These are phyloP conservation scores for Drosophila micromelanica DNA, from an alignment of 1,140 invertebrate species.

Conservation along the genomic window DNA sequence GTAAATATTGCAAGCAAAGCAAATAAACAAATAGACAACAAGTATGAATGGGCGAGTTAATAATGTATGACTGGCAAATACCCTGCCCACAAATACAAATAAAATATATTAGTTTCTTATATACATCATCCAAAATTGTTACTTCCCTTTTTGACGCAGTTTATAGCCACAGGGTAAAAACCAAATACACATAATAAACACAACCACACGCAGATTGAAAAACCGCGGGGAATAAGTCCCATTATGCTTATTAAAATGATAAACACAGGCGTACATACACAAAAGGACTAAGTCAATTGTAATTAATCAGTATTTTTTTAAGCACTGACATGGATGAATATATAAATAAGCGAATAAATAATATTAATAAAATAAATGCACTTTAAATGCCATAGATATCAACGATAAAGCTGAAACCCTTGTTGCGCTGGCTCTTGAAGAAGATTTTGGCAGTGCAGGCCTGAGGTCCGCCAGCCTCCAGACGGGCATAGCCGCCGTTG, in stretches of 20 bases:
- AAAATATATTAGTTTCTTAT: neutral
- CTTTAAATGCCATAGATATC: slow-evolving; percentile 84
- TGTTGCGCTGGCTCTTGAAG: slow-evolving; percentile 85
- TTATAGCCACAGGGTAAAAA: neutral
- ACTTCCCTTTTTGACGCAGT: neutral
- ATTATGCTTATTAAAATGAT: slow-evolving; percentile 38
- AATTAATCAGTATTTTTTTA: slow-evolving; percentile 21
- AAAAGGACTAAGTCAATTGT: slow-evolving; percentile 31
- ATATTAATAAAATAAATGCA: neutral
- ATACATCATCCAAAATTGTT: neutral
- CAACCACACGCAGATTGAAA: neutral
- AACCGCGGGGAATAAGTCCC: slow-evolving; percentile 15
- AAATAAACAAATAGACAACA: slow-evolving; percentile 45
- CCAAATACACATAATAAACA: neutral
- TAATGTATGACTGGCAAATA: neutral
- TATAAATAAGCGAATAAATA: neutral
- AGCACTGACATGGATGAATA: too few relatives aligned
- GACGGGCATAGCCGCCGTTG: slow-evolving; percentile 85
- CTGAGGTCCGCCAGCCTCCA: slow-evolving; percentile 84
- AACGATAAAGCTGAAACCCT: slow-evolving; percentile 85
- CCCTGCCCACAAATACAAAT: neutral
- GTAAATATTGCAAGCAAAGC: slow-evolving; percentile 39
- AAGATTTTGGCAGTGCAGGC: slow-evolving; percentile 83
- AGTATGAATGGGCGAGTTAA: neutral
- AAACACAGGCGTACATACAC: slow-evolving; percentile 12